phyloP scores from a whole-genome alignment of 2,797 vertebrate species.

The Myoxocephalus aenaeus region DNA sequence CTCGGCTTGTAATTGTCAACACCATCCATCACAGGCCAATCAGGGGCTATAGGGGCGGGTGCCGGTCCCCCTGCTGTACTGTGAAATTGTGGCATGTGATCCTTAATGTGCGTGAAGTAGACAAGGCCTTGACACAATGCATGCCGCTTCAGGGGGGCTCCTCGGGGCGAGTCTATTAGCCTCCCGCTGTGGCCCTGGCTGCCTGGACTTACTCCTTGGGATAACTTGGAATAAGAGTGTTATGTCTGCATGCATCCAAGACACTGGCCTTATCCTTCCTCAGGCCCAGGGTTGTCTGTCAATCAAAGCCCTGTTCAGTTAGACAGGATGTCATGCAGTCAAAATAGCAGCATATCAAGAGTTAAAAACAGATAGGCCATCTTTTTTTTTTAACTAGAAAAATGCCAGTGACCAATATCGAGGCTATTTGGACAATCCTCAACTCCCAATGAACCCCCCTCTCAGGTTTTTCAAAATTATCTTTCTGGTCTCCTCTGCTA shows the following conservation, averaged over 20 bases:
- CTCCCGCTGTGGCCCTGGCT: slow-evolving; percentile 77
- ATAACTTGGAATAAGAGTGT: slow-evolving; percentile 76
- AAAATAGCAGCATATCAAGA: slow-evolving; percentile 18
- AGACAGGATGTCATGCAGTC: slow-evolving; percentile 6
- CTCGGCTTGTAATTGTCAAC: slow-evolving; percentile 84
- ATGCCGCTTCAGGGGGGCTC: slow-evolving; percentile 75
- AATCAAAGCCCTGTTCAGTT: slow-evolving; percentile 58
- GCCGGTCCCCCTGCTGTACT: slow-evolving; percentile 79
- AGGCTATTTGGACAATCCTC: slow-evolving; percentile 55
- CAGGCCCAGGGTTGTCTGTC: slow-evolving; percentile 51
- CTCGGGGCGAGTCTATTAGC: slow-evolving; percentile 82
- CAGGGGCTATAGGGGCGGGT: slow-evolving; percentile 54
- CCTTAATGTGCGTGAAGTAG: slow-evolving; percentile 88
- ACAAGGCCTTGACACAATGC: slow-evolving; percentile 85
- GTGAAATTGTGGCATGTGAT: slow-evolving; percentile 89
- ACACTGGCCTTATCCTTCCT: slow-evolving; percentile 55
- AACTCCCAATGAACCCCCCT: slow-evolving; percentile 51
- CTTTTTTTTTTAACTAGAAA: background rate
- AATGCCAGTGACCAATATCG: background rate
- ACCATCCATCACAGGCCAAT: slow-evolving; percentile 79
- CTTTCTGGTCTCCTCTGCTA: slow-evolving; percentile 50
- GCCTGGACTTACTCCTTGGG: slow-evolving; percentile 77
- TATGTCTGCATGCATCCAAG: slow-evolving; percentile 67
- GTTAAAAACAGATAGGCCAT: slow-evolving; percentile 16
- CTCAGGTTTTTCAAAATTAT: slow-evolving; percentile 58